phyloP scores from a whole-genome alignment of 1,140 invertebrate genomes.

The Cotesia typhae region DNA sequence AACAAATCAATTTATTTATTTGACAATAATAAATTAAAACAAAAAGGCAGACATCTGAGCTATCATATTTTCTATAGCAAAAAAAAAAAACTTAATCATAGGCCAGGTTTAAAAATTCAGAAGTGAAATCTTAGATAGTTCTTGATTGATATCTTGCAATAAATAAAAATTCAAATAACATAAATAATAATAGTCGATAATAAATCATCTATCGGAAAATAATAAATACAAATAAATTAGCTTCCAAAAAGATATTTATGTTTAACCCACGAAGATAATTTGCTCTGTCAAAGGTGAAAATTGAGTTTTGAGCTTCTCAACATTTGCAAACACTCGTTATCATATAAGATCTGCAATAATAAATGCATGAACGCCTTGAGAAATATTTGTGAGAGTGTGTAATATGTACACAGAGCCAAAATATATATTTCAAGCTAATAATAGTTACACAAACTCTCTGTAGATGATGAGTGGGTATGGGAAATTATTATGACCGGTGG shows the following conservation, averaged over 20 bases:
- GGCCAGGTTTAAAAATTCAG: no score
- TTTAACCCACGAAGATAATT: not conserved
- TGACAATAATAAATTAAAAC: no score
- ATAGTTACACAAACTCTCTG: slow-evolving; percentile 19
- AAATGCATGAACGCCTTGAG: slow-evolving; percentile 13
- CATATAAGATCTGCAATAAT: slow-evolving; percentile 9
- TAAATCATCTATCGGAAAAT: not conserved
- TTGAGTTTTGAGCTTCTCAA: slow-evolving; percentile 3
- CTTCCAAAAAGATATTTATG: slow-evolving; percentile 1
- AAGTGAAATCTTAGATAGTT: no score
- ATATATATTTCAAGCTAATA: slow-evolving; percentile 27
- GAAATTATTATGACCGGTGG: slow-evolving; percentile 36
- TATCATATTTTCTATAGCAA: no score
- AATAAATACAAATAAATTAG: not conserved
- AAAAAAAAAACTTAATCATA: no score
- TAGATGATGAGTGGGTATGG: slow-evolving; percentile 30
- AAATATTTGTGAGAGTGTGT: not conserved
- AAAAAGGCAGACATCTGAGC: no score
- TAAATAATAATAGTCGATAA: not conserved
- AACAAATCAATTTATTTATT: no score
- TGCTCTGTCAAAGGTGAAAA: slow-evolving; percentile 4
- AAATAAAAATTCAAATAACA: not conserved
- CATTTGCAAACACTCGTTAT: not conserved
- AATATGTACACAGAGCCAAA: not conserved
- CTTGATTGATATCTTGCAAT: no score